Base-by-base conservation (phyloP, 1,140 invertebrate species). In the Philaenus spumarius region DNA sequence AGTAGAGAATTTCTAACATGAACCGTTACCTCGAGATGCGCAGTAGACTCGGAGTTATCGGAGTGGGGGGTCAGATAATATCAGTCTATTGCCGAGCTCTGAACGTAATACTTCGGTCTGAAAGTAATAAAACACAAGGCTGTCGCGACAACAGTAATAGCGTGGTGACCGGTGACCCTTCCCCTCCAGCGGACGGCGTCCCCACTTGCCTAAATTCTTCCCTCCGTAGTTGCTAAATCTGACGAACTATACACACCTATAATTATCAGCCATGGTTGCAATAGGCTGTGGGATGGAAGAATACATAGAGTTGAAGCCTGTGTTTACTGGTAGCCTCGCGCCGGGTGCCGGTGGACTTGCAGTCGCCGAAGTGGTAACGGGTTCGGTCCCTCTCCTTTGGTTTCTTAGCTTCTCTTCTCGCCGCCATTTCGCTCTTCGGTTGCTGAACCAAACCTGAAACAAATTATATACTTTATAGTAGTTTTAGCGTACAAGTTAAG, bases 361-460 rank as follows among this genome's bases (percentile, higher is more conserved):
- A 34, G 58, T 54, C 61, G 59, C 62, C 61, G 59, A 67, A 56
- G 58, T 68, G 70, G 70, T 69, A 66, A 66, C 64, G 62, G 78
- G 78, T 55, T 77, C 77, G 66, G 84, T 61, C 78, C 79, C 58
- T 22, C 89, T 81, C 54, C 91, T 72, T 73, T 96, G 93, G 67
- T 91, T 95, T 26, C 94, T 82, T 30, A 98, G 77, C 72, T 99
- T 99, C 72, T 98, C 96, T 73, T 99, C 96, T 3, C 97, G 81
- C 45, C 96, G 82, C 94, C 95, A 98, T 80, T 99, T 99, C 60
- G 96, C 97, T 47, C 97, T 82, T 51, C 96, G 84, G 77, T 98
- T 98, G 43, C 93, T 96, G 77, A 98, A 99, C 95, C 96, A 98
- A 26, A 96, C 93, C 90, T 95, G 77, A 6, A 52, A 45, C 35